Evolutionary conservation across 2,797 vertebrate genomes (phyloP).

Genomic region (Macrochelys suwanniensis): DNA sequence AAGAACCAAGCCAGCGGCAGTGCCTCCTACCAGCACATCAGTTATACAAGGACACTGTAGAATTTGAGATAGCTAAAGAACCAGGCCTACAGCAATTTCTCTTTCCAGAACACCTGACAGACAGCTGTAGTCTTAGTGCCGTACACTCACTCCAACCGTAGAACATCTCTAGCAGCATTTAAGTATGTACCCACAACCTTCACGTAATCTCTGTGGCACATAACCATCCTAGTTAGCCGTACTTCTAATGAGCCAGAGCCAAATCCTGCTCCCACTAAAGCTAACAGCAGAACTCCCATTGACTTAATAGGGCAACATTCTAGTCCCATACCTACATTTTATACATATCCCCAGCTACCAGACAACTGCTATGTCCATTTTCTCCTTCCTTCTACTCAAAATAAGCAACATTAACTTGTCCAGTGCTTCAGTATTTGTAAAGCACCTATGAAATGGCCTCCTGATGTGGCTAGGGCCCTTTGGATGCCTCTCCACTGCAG

Average conservation of each 20-base stretch:
- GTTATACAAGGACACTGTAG: not conserved
- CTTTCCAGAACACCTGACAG: not conserved
- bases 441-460: not conserved
- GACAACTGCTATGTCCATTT: not conserved
- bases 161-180: not conserved
- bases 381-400: not conserved
- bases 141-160: not conserved
- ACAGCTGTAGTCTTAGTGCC: not conserved
- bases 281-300: fast-evolving
- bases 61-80: not conserved
- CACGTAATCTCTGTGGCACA: not conserved
- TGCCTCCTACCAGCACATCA: not conserved
- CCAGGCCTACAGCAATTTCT: fast-evolving
- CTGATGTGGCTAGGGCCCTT: not conserved
- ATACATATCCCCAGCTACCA: not conserved
- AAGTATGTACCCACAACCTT: fast-evolving
- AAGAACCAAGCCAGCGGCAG: not conserved
- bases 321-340: not conserved
- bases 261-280: not conserved
- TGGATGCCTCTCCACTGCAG: not conserved
- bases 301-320: not conserved
- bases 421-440: fast-evolving
- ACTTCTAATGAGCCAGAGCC: fast-evolving
- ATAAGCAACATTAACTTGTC: not conserved
- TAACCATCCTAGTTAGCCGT: not conserved